Evolutionary conservation across 92 coral and sea anemone genomes (phyloP).

Genomic region (Parazoanthus atlanticus): DNA sequence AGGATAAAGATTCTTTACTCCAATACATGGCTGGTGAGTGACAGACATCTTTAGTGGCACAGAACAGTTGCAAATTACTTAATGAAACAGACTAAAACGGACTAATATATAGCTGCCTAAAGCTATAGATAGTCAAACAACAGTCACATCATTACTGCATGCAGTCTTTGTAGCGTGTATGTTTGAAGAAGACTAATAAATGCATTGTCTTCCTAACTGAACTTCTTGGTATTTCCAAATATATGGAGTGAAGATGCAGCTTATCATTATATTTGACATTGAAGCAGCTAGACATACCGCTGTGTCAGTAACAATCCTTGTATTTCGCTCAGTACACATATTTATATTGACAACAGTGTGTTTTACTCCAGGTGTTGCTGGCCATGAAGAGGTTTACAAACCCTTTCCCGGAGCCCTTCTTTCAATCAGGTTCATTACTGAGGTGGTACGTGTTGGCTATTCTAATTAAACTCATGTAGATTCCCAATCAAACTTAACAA

Average conservation of each 20-base stretch:
- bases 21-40: constrained; percentile 67
- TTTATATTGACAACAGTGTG: neutral
- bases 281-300: too few relatives aligned
- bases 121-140: too few relatives aligned
- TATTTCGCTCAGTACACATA: neutral
- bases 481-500: too few relatives aligned
- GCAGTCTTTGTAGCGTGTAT: too few relatives aligned
- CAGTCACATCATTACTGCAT: too few relatives aligned
- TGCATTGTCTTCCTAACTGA: too few relatives aligned
- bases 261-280: too few relatives aligned
- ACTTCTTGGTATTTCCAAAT: too few relatives aligned
- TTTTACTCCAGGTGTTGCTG: constrained; percentile 63
- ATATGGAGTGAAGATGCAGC: too few relatives aligned
- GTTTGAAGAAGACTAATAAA: too few relatives aligned
- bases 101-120: too few relatives aligned
- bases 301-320: neutral
- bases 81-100: neutral
- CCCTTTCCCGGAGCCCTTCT: constrained; percentile 89
- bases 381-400: constrained; percentile 74
- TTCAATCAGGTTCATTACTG: constrained; percentile 79
- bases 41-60: neutral
- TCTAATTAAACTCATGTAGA: neutral
- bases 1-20: constrained; percentile 61
- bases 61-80: neutral
- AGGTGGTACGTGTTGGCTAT: constrained; percentile 72